phyloP scores from a whole-genome alignment of 2,888 invertebrate genomes.

The Dasysyrphus albostriatus region DNA sequence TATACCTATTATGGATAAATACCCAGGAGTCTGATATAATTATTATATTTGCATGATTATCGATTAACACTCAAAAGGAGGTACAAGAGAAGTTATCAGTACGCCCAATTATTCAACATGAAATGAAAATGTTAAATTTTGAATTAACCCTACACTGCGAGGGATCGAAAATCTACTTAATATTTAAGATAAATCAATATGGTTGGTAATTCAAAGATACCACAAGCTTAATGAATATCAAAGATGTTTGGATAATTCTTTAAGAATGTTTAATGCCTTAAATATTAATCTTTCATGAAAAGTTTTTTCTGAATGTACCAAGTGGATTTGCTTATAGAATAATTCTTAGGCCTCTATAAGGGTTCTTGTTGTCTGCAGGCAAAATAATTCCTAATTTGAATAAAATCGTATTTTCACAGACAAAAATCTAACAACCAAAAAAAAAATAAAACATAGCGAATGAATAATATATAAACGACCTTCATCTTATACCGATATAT shows the following conservation, averaged over 20 bases:
- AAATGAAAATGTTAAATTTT: not conserved
- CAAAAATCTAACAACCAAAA: not conserved
- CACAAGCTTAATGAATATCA: not conserved
- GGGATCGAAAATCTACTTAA: not conserved
- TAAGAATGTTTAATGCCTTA: not conserved
- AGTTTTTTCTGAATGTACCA: not conserved
- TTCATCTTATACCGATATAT: slow-evolving; percentile 2
- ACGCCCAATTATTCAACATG: not conserved
- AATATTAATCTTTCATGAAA: not conserved
- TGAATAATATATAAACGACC: slow-evolving; percentile 18
- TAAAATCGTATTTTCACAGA: not conserved
- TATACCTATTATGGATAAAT: no score
- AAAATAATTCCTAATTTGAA: not conserved
- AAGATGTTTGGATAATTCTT: slow-evolving; percentile 2
- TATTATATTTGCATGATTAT: not conserved
- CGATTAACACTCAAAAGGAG: not conserved
- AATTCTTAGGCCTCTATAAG: not conserved
- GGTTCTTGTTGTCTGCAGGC: not conserved
- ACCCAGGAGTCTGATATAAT: no score
- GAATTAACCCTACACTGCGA: not conserved
- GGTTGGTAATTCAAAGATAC: not conserved
- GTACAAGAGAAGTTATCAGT: not conserved
- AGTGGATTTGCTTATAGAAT: not conserved
- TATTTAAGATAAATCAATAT: not conserved
- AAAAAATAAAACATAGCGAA: slow-evolving; percentile 12